Base-by-base conservation (phyloP, 2,113 vertebrate species). In the Craseonycteris thonglongyai region DNA sequence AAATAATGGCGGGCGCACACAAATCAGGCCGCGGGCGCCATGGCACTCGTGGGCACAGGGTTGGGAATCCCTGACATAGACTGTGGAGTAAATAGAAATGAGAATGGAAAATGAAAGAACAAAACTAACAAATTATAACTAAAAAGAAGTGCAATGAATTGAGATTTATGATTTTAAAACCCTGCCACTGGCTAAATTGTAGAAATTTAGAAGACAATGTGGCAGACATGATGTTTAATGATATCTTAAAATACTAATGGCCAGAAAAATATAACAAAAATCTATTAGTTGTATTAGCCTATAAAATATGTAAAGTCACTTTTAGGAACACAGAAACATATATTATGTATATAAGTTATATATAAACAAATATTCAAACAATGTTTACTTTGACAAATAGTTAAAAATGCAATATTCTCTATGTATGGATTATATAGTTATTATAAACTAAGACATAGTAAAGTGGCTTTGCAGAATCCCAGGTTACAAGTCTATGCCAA, bases 271-370 rank as follows among this genome's bases (percentile, higher is more conserved):
- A 54, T 85, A 79, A 89, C 49, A 75, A 66, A 79, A 88, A 56
- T 49, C 2, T 63, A 80, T 72, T 56, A 63, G 21, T 35, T 78
- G 69, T 51, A 84, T 63, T 93, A 18, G 6, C 65, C n/a, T 49
- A 66, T 58, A 68, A 90, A 88, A 92, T 66, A 84, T 59, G 69
- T 88, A 83, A 58, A 59, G 22, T 68, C 58, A 75, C n/a, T 80
- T 66, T 81, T 80, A 66, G 35, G 15, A 92, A 84, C n/a, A 81
- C 10, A 90, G 47, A 96, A 86, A 49, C 13, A 81, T 61, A 61
- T 42, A 63, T n/a, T n/a, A 63, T 54, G 2, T 22, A 75, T n/a
- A 51, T 13, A 40, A 49, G 22, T 66, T 72, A 79, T 79, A 8
- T 66, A 61, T 90, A 84, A 91, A 22, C 59, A 90, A 90, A 92